Evolutionary conservation across 2,888 invertebrate species (phyloP).

Genomic region (Melolontha melolontha): DNA sequence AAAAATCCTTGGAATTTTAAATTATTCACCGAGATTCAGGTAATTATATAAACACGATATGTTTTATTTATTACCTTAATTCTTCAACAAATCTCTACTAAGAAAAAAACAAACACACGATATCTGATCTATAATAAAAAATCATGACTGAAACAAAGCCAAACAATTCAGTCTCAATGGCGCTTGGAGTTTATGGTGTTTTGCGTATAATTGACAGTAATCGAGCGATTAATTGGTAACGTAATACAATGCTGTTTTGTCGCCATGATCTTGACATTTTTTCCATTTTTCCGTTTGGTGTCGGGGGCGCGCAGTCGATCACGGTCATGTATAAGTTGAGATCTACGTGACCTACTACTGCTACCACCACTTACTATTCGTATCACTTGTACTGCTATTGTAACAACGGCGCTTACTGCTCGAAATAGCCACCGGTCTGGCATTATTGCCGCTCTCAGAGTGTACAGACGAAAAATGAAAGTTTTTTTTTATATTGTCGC

Average conservation of each 20-base stretch:
- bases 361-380: background rate
- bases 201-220: no score
- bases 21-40: no score
- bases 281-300: constrained; percentile 12
- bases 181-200: no score
- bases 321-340: constrained; percentile 19
- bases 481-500: constrained; percentile 25
- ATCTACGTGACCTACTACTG: constrained; percentile 36
- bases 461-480: constrained; percentile 23
- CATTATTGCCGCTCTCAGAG: constrained; percentile 14
- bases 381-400: constrained; percentile 23
- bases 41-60: no score
- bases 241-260: constrained; percentile 1
- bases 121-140: no score
- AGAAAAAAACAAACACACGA: no score
- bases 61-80: no score
- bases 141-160: no score
- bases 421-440: constrained; percentile 24
- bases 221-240: no score
- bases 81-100: no score
- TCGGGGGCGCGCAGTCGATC: constrained; percentile 30
- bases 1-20: no score
- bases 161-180: no score
- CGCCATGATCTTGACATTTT: constrained; percentile 38
- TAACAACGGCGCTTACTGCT: constrained; percentile 5